Conservation (phyloP, 2,113 vertebrate species). For the Nibea coibor region DNA sequence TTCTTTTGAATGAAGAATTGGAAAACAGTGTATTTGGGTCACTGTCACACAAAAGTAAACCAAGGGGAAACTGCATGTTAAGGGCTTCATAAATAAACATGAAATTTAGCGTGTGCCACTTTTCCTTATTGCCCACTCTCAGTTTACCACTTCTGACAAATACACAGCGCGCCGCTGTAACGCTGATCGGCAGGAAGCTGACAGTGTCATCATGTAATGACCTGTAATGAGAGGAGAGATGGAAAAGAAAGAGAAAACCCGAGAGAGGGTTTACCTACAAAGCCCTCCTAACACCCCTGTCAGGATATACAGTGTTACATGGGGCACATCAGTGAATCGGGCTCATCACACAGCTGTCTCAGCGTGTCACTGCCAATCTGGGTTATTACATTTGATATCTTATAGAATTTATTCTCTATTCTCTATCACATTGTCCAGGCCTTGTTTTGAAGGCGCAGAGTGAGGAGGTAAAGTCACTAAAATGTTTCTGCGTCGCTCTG, state of each 20-base stretch:
- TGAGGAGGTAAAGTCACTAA: constrained; percentile 8
- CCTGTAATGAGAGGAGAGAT: constrained; percentile 68
- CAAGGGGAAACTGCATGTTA: not conserved
- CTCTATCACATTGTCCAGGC: constrained; percentile 38
- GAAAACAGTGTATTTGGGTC: not conserved
- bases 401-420: constrained; percentile 25
- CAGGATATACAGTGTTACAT: constrained; percentile 56
- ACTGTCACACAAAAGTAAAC: constrained; percentile 2
- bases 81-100: not conserved
- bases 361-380: constrained; percentile 29
- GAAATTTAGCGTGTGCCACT: constrained; percentile 5
- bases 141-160: constrained; percentile 24
- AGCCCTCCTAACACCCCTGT: constrained; percentile 23
- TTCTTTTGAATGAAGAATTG: not conserved
- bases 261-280: constrained; percentile 27
- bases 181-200: constrained; percentile 38
- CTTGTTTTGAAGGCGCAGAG: constrained; percentile 17
- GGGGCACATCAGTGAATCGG: constrained; percentile 59
- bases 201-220: constrained; percentile 50
- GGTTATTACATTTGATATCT: constrained; percentile 43
- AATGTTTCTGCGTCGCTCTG: constrained; percentile 36
- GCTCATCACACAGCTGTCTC: constrained; percentile 35
- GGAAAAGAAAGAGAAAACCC: constrained; percentile 46
- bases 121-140: constrained; percentile 14
- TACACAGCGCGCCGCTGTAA: not conserved